Evolutionary conservation across 2,888 invertebrate species (phyloP), one percentile per base, ranked within the genome.

Genomic region (Dromius quadrimaculatus): DNA sequence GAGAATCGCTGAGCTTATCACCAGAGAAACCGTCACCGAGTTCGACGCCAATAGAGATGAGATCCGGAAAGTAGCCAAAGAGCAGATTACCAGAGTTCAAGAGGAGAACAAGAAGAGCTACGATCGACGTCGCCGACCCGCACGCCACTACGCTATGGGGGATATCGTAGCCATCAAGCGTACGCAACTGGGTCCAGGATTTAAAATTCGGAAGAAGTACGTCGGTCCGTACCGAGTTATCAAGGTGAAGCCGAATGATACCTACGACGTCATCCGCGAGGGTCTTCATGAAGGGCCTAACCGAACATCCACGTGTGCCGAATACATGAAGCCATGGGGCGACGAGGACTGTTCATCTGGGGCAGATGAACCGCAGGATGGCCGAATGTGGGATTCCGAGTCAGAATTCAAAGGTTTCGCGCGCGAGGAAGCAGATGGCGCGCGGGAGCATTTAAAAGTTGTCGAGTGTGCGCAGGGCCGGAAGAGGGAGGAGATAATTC

Each of bases 331-430:
- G 15, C 54, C 54, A 4, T 54, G 54, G 54, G 28, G 15, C 3
- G 28, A 15, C 54, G 54, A 28, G 6, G 45, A 45, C 9, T 19
- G 9, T 45, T 54, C 54, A 54, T 45, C 13, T 41, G 28, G 28
- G 8, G 4, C 3, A 3, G 28, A 28, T 5, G 8, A 28, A 28
- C 28, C 8, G 28, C 28, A 5, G 8, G 28, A 28, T 3, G 28
- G 28, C 28, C 4, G 28, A 28, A 28, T n/a, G n/a, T n/a, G n/a
- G n/a, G n/a, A n/a, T n/a, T n/a, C n/a, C n/a, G n/a, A n/a, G n/a
- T n/a, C n/a, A n/a, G n/a, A n/a, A n/a, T n/a, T n/a, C n/a, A n/a
- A n/a, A n/a, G n/a, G n/a, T n/a, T n/a, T n/a, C n/a, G n/a, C n/a
- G n/a, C n/a, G n/a, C n/a, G n/a, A n/a, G n/a, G n/a, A n/a, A n/a